Conservation (phyloP, 1,140 invertebrate genomes). For the Drosophila seguyi region DNA sequence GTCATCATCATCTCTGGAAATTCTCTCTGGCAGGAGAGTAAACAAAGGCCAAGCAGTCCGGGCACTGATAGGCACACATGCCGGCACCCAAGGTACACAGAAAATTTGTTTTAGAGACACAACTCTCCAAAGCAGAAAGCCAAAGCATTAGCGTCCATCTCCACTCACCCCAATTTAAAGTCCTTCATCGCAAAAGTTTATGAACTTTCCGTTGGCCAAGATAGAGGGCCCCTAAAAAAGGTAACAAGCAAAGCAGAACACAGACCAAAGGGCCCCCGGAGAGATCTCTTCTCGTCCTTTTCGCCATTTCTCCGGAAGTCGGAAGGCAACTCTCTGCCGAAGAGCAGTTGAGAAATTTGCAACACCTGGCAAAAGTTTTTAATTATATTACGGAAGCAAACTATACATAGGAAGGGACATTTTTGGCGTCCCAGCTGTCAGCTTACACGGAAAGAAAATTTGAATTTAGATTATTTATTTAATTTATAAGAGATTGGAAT, state of each 20-base stretch:
- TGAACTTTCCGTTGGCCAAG: constrained; percentile 50
- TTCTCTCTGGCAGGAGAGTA: constrained; percentile 46
- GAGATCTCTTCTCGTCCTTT: constrained; percentile 54
- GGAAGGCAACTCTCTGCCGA: constrained; percentile 47
- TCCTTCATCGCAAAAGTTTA: constrained; percentile 63
- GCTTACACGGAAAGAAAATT: constrained; percentile 15
- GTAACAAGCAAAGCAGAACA: constrained; percentile 61
- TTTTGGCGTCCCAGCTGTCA: constrained; percentile 59
- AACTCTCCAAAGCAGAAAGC: constrained; percentile 58
- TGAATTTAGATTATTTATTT: rapidly evolving
- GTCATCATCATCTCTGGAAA: constrained; percentile 34
- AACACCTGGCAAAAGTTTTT: constrained; percentile 83
- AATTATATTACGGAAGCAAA: constrained; percentile 75
- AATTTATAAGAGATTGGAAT: background rate
- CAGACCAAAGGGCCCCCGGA: constrained; percentile 27
- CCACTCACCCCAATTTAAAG: constrained; percentile 65
- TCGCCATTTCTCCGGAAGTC: constrained; percentile 60
- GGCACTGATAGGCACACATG: constrained; percentile 31
- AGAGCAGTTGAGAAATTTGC: constrained; percentile 72
- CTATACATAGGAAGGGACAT: constrained; percentile 61
- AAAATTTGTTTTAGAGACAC: constrained; percentile 73
- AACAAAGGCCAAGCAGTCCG: constrained; percentile 58
- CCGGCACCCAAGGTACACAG: constrained; percentile 58
- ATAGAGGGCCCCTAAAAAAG: constrained; percentile 44
- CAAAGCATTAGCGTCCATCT: constrained; percentile 63